A percentile compares a stretch with the other conserved stretches of the same genome.
These are phyloP conservation scores for Lasioglossum lativentre DNA, from an alignment of 2,888 invertebrate species.

Conservation along the genomic window DNA sequence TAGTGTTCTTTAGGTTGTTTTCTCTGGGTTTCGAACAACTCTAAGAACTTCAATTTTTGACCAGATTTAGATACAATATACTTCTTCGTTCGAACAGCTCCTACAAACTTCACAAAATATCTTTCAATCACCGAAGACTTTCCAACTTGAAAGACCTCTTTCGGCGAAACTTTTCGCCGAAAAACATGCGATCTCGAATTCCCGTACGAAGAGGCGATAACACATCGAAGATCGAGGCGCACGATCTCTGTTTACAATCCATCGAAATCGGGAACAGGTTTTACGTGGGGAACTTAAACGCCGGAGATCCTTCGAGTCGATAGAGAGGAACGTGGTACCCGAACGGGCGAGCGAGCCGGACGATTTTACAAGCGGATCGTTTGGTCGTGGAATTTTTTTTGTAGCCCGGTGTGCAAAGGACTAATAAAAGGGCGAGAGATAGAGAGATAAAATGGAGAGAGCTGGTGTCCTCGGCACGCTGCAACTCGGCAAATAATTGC, in stretches of 20 bases:
- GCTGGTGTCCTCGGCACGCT: neutral
- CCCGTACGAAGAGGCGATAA: neutral
- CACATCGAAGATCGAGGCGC: neutral
- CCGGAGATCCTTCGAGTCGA: neutral
- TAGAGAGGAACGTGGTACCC: neutral
- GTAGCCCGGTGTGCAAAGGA: neutral
- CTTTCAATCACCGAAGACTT: neutral
- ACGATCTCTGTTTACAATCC: neutral
- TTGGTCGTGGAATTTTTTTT: neutral
- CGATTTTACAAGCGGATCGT: neutral
- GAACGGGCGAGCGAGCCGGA: neutral
- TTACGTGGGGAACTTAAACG: neutral
- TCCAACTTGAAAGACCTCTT: neutral
- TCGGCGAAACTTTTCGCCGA: neutral
- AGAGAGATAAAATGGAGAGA: neutral
- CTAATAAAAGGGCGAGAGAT: neutral
- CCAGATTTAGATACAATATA: no score
- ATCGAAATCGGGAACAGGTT: neutral
- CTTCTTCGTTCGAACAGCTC: neutral
- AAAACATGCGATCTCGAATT: neutral
- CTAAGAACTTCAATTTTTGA: neutral
- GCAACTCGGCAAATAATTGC: neutral
- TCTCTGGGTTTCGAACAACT: neutral
- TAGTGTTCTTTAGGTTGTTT: neutral
- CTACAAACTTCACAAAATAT: neutral